Evolutionary conservation across 2,797 vertebrate genomes (phyloP).

Genomic region (Mus caroli): DNA sequence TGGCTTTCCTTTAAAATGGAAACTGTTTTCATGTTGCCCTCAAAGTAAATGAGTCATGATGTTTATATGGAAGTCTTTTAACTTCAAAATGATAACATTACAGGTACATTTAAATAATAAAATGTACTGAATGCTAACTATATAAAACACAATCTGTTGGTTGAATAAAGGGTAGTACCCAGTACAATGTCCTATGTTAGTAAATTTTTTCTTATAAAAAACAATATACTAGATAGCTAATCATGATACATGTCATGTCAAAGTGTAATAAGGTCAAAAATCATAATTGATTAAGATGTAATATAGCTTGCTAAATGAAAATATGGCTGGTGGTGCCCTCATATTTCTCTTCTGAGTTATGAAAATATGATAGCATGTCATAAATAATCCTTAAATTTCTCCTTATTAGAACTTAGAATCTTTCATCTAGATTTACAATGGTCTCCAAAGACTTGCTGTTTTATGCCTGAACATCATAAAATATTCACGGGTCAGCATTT

Average conservation of each 20-base stretch:
- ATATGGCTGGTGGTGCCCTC: neutral
- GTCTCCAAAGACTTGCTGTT: slow-evolving; percentile 40
- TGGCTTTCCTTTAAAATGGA: neutral
- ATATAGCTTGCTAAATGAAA: slow-evolving; percentile 55
- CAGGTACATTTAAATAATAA: neutral
- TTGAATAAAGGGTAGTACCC: slow-evolving; percentile 14
- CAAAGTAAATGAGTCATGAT: neutral
- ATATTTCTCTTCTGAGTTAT: slow-evolving; percentile 55
- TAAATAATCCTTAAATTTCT: slow-evolving; percentile 59
- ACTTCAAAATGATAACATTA: neutral
- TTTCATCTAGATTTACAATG: slow-evolving; percentile 65
- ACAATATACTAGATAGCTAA: neutral
- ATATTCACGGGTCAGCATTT: slow-evolving; percentile 64
- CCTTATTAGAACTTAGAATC: slow-evolving; percentile 31
- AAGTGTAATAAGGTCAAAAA: slow-evolving; percentile 18
- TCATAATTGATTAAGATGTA: slow-evolving; percentile 48
- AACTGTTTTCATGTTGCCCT: neutral
- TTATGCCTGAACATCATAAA: slow-evolving; percentile 46
- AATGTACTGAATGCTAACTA: neutral
- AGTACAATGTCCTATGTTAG: neutral
- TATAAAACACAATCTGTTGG: neutral
- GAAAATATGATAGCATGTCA: slow-evolving; percentile 26
- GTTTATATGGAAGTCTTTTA: neutral
- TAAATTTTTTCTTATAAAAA: slow-evolving; percentile 15
- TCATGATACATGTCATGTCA: slow-evolving; percentile 2